Base-by-base conservation (phyloP, 2,113 vertebrate species). In the Scalopus aquaticus region DNA sequence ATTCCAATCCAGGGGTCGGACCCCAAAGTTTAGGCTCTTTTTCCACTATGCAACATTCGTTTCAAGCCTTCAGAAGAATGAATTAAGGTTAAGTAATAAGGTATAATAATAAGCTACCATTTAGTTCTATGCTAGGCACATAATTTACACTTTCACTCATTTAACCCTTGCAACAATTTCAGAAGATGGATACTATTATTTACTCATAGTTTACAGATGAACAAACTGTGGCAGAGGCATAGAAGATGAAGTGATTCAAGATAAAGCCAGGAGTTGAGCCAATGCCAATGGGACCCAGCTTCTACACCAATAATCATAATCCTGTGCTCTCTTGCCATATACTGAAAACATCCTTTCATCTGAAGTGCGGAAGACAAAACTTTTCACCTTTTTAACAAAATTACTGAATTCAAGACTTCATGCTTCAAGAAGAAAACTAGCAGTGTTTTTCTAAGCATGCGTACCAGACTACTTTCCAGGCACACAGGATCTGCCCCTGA, bases 401-500 rank as follows among this genome's bases (percentile, higher is more conserved):
- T 28, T 54, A 93, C 51, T 74, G 79, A 81, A 87, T n/a, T 70
- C 90, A 85, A 56, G 73, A 19, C 73, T 85, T 81, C 9, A 9
- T 65, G 65, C 35, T 95, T 89, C 19, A 65, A 60, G 64, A 46
- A 80, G 44, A 86, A 81, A 85, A 92, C 79, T n/a, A 37, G n/a
- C 12, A 67, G 78, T 17, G 32, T 70, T 93, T 86, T 77, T 58
- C 83, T 42, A 90, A 90, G 87, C 56, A 73, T 92, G 56, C 4
- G 3, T 8, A 62, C 72, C 92, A 96, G 80, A 60, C 86, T 83
- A 86, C 81, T 95, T 81, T 35, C 77, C 17, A 93, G 81, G 74
- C 74, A 83, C 67, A 91, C 42, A 91, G 79, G 89, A 39, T 64
- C 28, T n/a, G 78, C 24, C 84, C 84, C 92, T 54, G 22, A 58